These are phyloP conservation scores for Macrobrachium nipponense DNA, from an alignment of 1,140 invertebrate species.

Conservation along the genomic window DNA sequence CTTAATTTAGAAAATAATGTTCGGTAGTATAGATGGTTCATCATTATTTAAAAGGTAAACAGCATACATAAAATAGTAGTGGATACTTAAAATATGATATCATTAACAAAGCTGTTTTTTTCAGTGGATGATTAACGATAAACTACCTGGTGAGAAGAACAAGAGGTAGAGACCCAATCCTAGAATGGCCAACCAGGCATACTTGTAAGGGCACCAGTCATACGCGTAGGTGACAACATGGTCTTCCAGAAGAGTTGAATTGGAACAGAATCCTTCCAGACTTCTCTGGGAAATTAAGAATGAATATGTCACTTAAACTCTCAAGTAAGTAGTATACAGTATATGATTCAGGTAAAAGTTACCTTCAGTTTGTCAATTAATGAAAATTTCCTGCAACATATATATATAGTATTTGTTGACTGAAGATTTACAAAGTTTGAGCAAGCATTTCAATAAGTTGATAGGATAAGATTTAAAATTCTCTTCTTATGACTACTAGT, in stretches of 20 bases:
- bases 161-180: conserved; percentile 70
- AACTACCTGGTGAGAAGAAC: conserved; percentile 61
- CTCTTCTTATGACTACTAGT: not conserved
- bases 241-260: conserved; percentile 60
- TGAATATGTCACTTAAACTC: not conserved
- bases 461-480: not conserved
- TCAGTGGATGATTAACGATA: not conserved
- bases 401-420: too few relatives aligned
- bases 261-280: conserved; percentile 39
- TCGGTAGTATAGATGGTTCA: too few relatives aligned
- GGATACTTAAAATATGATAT: not conserved
- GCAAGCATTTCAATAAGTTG: not conserved
- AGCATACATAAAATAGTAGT: not conserved
- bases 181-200: conserved; percentile 71
- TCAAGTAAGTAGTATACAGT: not conserved
- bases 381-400: too few relatives aligned
- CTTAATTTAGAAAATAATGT: too few relatives aligned
- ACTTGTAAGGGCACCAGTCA: conserved; percentile 72
- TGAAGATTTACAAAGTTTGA: conserved; percentile 6
- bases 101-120: not conserved
- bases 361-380: too few relatives aligned
- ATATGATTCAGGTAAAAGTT: not conserved
- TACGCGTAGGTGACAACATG: conserved; percentile 64
- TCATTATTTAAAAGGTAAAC: not conserved
- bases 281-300: conserved; percentile 40